Percentiles rank a stretch among this genome's conserved stretches.
These are phyloP conservation scores for Pseudoatta argentina DNA, from an alignment of 1,140 invertebrate species.

Conservation along the genomic window DNA sequence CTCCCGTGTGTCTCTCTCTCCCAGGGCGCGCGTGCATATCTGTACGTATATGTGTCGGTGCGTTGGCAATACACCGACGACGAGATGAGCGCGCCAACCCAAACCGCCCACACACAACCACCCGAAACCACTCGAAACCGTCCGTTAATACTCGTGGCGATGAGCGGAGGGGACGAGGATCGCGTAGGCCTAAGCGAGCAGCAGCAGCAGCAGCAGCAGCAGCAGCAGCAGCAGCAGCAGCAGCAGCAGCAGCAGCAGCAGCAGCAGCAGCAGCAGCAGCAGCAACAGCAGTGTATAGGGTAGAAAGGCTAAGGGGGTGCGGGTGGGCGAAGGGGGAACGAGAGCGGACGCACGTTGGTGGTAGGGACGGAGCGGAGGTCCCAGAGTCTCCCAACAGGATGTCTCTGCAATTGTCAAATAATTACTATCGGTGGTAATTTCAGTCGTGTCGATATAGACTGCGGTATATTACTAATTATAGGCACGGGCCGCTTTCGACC, in stretches of 20 bases:
- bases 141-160: conserved; percentile 78
- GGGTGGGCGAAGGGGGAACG: conserved; percentile 45
- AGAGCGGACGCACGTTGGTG: conserved; percentile 41
- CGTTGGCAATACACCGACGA: conserved; percentile 69
- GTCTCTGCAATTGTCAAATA: conserved; percentile 83
- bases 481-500: conserved; percentile 65
- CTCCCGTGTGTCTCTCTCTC: conserved; percentile 32
- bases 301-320: conserved; percentile 34
- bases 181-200: conserved; percentile 59
- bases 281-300: neutral
- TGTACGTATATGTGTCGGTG: conserved; percentile 41
- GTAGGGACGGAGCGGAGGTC: conserved; percentile 63
- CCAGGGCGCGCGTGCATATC: too few species aligned
- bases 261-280: too few species aligned
- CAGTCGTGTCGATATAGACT: conserved; percentile 78
- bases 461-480: conserved; percentile 81
- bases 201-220: neutral
- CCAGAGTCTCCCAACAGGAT: conserved; percentile 78
- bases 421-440: conserved; percentile 82
- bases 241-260: too few species aligned
- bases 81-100: conserved; percentile 74
- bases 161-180: conserved; percentile 52
- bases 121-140: conserved; percentile 81
- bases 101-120: conserved; percentile 76
- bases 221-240: too few species aligned